Conservation (phyloP, 2,113 vertebrate species). For the Poeciliopsis retropinna region DNA sequence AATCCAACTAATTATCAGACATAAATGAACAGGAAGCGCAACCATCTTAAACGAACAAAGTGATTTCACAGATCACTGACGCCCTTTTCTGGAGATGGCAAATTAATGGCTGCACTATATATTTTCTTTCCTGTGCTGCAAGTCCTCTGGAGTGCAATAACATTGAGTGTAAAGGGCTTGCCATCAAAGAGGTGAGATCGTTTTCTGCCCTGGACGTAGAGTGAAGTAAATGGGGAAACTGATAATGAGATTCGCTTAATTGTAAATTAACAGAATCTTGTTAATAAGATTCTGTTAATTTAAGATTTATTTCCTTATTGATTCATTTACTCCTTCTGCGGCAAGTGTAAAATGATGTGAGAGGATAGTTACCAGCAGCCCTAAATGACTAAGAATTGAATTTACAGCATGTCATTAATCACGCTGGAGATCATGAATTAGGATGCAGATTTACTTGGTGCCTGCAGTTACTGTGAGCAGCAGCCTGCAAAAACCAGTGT, state of each 20-base stretch:
- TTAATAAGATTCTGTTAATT: constrained; percentile 78
- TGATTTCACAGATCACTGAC: constrained; percentile 86
- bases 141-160: constrained; percentile 74
- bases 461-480: constrained; percentile 43
- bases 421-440: constrained; percentile 53
- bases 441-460: constrained; percentile 55
- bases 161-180: constrained; percentile 66
- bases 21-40: constrained; percentile 84
- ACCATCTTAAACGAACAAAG: constrained; percentile 83
- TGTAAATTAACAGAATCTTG: constrained; percentile 75
- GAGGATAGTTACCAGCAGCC: constrained; percentile 59
- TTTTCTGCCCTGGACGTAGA: constrained; percentile 61
- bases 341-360: constrained; percentile 61
- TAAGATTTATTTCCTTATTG: constrained; percentile 70
- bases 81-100: constrained; percentile 83
- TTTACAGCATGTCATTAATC: constrained; percentile 65
- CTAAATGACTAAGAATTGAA: constrained; percentile 64
- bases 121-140: constrained; percentile 62
- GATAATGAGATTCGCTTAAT: constrained; percentile 75
- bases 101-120: constrained; percentile 81
- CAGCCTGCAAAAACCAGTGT: constrained; percentile 28
- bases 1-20: constrained; percentile 83
- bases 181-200: constrained; percentile 65
- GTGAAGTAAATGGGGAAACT: constrained; percentile 50
- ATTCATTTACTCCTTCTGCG: constrained; percentile 62